phyloP scores from a whole-genome alignment of 2,888 invertebrate genomes.

The Trissonchulus latispiculum region DNA sequence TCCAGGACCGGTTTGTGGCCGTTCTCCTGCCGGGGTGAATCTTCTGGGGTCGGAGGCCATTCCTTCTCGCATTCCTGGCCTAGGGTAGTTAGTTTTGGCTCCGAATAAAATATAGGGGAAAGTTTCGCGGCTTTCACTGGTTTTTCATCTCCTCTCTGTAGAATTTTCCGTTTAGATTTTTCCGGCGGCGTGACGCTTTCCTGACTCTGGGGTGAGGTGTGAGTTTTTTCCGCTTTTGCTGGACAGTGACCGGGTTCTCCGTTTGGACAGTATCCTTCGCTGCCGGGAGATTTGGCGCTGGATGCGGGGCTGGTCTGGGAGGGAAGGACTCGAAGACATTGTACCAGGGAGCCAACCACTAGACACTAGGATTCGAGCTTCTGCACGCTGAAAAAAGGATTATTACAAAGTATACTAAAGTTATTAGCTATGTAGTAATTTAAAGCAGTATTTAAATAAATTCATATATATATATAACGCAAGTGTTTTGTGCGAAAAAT shows the following conservation, averaged over 20 bases:
- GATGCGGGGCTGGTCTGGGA: not conserved
- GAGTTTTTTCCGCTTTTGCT: not conserved
- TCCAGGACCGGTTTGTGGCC: not conserved
- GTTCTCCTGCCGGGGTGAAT: slow-evolving; percentile 4
- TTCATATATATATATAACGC: too few species aligned
- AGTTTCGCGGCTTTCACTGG: not conserved
- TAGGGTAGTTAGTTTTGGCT: slow-evolving; percentile 31
- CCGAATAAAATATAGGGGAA: not conserved
- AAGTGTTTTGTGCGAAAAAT: too few species aligned
- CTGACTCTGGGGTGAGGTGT: not conserved
- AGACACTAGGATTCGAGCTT: slow-evolving; percentile 53
- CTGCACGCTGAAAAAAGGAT: slow-evolving; percentile 68
- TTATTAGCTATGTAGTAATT: too few species aligned
- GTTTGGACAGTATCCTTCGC: not conserved
- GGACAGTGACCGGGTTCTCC: not conserved
- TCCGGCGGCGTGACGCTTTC: not conserved
- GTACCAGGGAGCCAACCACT: not conserved
- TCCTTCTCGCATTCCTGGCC: slow-evolving; percentile 30
- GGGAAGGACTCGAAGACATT: not conserved
- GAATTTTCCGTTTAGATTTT: not conserved
- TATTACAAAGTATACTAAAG: too few species aligned
- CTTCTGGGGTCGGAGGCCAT: slow-evolving; percentile 13
- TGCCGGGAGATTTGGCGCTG: not conserved
- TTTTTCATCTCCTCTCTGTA: not conserved
- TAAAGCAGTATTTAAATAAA: too few species aligned